These are phyloP conservation scores for Agelastica alni DNA, from an alignment of 2,888 invertebrate genomes.

Conservation along the genomic window DNA sequence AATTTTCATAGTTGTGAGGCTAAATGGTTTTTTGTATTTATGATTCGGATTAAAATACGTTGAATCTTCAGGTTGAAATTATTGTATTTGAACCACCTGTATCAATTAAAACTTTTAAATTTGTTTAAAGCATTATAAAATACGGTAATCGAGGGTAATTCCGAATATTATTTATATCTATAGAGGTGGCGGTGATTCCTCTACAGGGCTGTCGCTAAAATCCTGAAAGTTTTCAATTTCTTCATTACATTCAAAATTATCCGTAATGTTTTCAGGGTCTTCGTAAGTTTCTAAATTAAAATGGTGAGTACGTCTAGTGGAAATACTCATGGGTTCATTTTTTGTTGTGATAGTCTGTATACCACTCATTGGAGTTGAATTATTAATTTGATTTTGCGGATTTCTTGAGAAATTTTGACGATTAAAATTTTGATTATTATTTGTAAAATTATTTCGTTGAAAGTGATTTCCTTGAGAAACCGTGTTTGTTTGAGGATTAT, in stretches of 20 bases:
- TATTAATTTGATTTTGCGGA: background rate
- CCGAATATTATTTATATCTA: background rate
- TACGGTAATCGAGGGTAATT: no score
- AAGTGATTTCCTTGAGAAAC: background rate
- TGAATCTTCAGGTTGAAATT: no score
- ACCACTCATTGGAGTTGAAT: conserved; percentile 2
- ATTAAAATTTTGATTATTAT: background rate
- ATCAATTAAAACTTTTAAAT: no score
- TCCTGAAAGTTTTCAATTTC: background rate
- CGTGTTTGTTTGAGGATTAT: background rate
- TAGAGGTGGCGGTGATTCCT: background rate
- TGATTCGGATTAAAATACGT: background rate
- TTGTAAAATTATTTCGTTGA: background rate
- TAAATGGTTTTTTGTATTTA: no score
- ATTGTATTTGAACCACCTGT: no score
- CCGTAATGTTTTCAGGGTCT: background rate
- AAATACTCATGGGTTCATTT: background rate
- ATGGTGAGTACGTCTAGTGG: background rate
- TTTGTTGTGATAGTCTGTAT: background rate
- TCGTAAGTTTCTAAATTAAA: background rate
- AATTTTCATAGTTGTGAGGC: background rate
- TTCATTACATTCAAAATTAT: background rate
- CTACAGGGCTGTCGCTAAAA: background rate
- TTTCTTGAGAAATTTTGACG: background rate
- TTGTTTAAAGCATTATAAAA: no score